Evolutionary conservation across 35 echinoderm and acorn worm species (phyloP).

Genomic region (Amphiura filiformis): DNA sequence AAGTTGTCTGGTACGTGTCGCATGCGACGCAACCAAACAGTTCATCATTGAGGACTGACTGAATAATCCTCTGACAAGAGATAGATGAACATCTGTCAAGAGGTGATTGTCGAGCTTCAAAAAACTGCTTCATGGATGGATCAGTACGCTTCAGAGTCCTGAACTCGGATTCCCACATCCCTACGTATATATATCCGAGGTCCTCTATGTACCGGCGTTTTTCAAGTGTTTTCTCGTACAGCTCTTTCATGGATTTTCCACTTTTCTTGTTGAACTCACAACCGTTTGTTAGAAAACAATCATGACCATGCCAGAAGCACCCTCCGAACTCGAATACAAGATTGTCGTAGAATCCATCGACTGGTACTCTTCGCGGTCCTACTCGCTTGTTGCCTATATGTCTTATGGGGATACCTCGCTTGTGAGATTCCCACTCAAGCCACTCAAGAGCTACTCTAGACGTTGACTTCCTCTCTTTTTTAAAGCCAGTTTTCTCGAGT

Average conservation of each 20-base stretch:
- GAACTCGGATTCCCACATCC: constrained; percentile 38
- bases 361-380: background rate
- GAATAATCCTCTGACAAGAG: background rate
- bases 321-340: constrained; percentile 17
- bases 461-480: too few relatives aligned
- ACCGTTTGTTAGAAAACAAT: constrained; percentile 17
- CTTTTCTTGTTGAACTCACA: constrained; percentile 1
- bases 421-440: background rate
- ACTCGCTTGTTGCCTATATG: too few relatives aligned
- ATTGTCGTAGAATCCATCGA: constrained; percentile 32
- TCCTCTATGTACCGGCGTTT: constrained; percentile 4
- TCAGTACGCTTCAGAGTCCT: background rate
- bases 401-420: too few relatives aligned
- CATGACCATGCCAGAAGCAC: constrained; percentile 38
- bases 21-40: constrained; percentile 45
- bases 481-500: background rate
- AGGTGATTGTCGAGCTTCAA: background rate
- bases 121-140: background rate
- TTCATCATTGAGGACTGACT: background rate
- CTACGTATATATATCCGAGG: background rate
- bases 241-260: background rate
- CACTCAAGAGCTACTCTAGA: background rate
- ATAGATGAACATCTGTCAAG: background rate
- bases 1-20: constrained; percentile 29
- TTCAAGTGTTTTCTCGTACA: constrained; percentile 16